Percentiles rank a stretch among this genome's conserved stretches.
Evolutionary conservation across 1,140 invertebrate genomes (phyloP).

Genomic region (Stegodyphus mimosarum): DNA sequence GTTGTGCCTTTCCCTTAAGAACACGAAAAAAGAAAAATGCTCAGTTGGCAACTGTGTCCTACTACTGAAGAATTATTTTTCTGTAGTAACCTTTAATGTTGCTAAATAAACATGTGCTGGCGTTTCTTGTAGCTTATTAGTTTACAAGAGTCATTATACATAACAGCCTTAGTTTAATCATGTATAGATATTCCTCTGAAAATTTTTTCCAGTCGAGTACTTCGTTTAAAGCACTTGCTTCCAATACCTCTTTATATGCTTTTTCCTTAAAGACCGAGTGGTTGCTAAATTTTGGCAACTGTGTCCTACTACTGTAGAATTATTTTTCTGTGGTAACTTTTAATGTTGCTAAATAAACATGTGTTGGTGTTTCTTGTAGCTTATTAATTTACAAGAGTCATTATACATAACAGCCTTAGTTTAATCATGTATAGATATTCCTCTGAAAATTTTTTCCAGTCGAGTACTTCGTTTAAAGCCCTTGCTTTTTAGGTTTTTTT

Average conservation of each 20-base stretch:
- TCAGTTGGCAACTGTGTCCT: too few species aligned
- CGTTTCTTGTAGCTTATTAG: neutral
- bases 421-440: too few species aligned
- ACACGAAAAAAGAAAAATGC: too few species aligned
- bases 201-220: neutral
- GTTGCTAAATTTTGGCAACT: neutral
- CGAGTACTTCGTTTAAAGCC: too few species aligned
- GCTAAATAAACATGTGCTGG: neutral
- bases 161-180: neutral
- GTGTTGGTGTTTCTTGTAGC: neutral
- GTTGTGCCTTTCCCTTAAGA: too few species aligned
- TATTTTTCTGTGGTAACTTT: neutral
- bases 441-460: too few species aligned
- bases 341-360: slow-evolving; percentile 9
- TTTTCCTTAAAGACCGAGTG: neutral
- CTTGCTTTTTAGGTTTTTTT: too few species aligned
- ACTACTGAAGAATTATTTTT: too few species aligned
- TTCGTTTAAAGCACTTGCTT: neutral
- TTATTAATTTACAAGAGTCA: neutral
- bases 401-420: neutral
- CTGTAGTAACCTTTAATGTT: neutral
- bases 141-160: neutral
- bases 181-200: too few species aligned
- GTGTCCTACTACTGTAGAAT: neutral
- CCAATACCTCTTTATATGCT: neutral